phyloP scores from a whole-genome alignment of 2,888 invertebrate genomes.

The Leistus spinibarbis region DNA sequence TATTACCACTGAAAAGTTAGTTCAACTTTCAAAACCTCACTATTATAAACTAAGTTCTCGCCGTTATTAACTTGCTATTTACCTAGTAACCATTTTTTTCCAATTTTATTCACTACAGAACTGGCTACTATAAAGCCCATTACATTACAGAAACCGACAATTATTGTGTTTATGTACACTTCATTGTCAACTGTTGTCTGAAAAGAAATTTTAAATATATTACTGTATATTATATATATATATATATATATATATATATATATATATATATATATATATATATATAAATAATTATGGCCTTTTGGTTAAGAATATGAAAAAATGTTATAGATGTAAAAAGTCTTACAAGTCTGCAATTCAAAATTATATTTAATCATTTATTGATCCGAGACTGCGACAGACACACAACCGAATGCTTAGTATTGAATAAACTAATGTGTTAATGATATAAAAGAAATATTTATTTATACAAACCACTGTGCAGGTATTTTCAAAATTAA shows the following conservation, averaged over 20 bases:
- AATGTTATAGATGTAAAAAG: too few relatives aligned
- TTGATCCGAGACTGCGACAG: too few relatives aligned
- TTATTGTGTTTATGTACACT: conserved; percentile 73
- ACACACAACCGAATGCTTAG: too few relatives aligned
- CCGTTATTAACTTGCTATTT: conserved; percentile 44
- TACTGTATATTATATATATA: too few relatives aligned
- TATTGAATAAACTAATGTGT: too few relatives aligned
- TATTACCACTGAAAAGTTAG: conserved; percentile 13
- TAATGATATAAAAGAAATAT: not conserved
- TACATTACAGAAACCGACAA: conserved; percentile 68
- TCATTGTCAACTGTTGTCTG: conserved; percentile 60
- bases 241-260: too few relatives aligned
- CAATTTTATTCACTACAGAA: conserved; percentile 59
- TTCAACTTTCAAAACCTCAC: not conserved
- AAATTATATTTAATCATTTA: too few relatives aligned
- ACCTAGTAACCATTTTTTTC: conserved; percentile 63
- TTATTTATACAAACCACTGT: conserved; percentile 49
- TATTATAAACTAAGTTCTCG: not conserved
- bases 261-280: too few relatives aligned
- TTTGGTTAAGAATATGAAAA: not conserved
- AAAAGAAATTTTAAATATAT: conserved; percentile 41
- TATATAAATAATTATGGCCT: too few relatives aligned
- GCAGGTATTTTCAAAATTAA: conserved; percentile 47
- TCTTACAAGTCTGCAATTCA: too few relatives aligned
- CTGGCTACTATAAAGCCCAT: conserved; percentile 68